These are phyloP conservation scores for Sympetrum striolatum DNA, from an alignment of 2,888 invertebrate genomes.

Conservation along the genomic window DNA sequence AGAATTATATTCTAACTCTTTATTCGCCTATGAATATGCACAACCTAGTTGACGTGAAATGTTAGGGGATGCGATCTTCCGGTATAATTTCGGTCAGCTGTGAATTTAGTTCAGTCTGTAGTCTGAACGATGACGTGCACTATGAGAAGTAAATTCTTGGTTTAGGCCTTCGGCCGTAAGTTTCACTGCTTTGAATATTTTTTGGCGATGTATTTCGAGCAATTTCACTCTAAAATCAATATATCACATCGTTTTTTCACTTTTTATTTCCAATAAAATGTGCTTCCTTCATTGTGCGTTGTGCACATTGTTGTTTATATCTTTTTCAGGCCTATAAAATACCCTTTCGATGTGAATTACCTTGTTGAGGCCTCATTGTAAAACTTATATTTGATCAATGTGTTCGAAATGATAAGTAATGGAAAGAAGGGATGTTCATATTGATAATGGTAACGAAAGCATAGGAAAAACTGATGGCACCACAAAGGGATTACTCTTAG, in stretches of 20 bases:
- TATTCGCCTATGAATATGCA: no score
- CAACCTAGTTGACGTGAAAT: not conserved
- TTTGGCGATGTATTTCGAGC: not conserved
- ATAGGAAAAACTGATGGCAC: not conserved
- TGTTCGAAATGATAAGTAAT: not conserved
- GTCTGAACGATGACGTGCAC: not conserved
- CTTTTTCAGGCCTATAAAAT: not conserved
- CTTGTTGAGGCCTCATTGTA: not conserved
- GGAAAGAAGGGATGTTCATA: constrained; percentile 1
- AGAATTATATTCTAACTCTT: no score
- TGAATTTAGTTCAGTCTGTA: not conserved
- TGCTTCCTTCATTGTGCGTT: not conserved
- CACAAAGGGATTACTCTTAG: not conserved
- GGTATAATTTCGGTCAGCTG: not conserved
- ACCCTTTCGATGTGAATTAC: not conserved
- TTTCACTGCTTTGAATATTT: not conserved
- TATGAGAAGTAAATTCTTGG: not conserved
- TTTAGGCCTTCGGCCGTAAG: not conserved
- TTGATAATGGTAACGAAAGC: not conserved
- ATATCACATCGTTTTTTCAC: not conserved
- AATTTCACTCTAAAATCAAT: not conserved
- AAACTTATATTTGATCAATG: not conserved
- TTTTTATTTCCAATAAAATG: not conserved
- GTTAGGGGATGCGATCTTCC: not conserved
- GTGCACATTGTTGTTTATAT: not conserved